Evolutionary conservation across 2,888 invertebrate species (phyloP).

Genomic region (Hermaeophaga mercurialis): DNA sequence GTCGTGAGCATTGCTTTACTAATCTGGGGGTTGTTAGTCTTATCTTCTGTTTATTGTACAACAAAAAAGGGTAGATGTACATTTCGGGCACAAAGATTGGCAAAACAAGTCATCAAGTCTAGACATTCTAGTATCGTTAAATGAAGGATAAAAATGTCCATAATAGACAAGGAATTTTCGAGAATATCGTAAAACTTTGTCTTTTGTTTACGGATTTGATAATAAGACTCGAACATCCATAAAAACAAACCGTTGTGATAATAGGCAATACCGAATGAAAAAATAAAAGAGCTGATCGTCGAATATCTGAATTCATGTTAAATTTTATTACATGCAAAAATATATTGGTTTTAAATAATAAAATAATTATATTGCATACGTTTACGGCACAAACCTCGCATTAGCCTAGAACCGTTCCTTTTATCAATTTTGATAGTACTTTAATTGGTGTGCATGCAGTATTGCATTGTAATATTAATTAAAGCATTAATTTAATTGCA

Average conservation of each 20-base stretch:
- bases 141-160: neutral
- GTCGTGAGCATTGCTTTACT: too few species aligned
- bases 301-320: too few species aligned
- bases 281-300: too few species aligned
- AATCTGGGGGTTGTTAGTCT: constrained; percentile 5
- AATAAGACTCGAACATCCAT: neutral
- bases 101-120: constrained; percentile 8
- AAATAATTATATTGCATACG: too few species aligned
- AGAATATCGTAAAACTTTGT: neutral
- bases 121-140: neutral
- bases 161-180: constrained; percentile 1
- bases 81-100: constrained; percentile 1
- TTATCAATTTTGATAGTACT: too few species aligned
- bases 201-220: neutral
- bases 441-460: too few species aligned
- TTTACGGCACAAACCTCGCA: too few species aligned
- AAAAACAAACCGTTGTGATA: too few species aligned
- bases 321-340: too few species aligned
- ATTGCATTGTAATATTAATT: neutral
- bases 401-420: too few species aligned
- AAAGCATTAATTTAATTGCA: constrained; percentile 1
- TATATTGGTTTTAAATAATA: too few species aligned
- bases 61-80: constrained; percentile 9
- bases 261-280: too few species aligned
- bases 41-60: constrained; percentile 1